Conservation (phyloP, 1,140 invertebrate species). For the Heliconius hewitsoni region DNA sequence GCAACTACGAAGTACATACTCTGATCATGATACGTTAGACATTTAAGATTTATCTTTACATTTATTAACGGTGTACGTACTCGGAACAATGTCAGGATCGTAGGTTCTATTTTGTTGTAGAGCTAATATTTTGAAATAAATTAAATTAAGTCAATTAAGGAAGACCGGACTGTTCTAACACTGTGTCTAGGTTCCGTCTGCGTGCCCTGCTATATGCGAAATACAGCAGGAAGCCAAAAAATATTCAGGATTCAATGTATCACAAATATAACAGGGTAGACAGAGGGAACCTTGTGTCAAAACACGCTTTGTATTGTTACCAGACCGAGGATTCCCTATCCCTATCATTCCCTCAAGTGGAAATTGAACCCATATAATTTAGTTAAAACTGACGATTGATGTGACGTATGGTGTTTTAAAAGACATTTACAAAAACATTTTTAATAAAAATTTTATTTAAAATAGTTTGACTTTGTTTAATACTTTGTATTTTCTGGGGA, state of each 20-base stretch:
- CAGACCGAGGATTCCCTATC: too few species aligned
- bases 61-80: not conserved
- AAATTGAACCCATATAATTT: too few species aligned
- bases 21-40: not conserved
- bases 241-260: not conserved
- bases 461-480: too few species aligned
- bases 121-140: not conserved
- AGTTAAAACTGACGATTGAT: too few species aligned
- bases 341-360: too few species aligned
- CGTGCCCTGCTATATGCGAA: not conserved
- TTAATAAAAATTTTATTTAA: too few species aligned
- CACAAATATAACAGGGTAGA: too few species aligned
- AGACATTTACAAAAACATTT: too few species aligned
- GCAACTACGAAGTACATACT: not conserved
- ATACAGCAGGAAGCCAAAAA: not conserved
- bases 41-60: constrained; percentile 5
- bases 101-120: not conserved
- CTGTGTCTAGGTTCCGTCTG: not conserved
- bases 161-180: not conserved
- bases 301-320: too few species aligned
- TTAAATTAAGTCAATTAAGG: not conserved
- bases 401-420: too few species aligned
- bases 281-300: too few species aligned
- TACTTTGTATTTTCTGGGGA: too few species aligned
- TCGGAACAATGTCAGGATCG: not conserved